Base-by-base conservation (phyloP, 2,888 invertebrate genomes). In the Brachyptera risi region DNA sequence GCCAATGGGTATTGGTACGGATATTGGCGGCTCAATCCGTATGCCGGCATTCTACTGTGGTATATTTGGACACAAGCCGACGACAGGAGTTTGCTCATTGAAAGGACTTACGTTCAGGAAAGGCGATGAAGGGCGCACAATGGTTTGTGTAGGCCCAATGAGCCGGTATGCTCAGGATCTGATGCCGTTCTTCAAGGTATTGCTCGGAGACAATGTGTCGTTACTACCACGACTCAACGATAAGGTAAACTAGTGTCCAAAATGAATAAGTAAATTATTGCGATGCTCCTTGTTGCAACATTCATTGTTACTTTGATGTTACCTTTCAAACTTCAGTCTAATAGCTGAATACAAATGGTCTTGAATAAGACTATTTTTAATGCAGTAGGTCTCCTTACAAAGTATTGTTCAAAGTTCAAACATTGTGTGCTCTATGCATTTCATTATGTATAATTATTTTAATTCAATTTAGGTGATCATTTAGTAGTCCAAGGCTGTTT, bases 11-110 rank as follows among this genome's bases (percentile, higher is more conserved):
- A 77, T 97, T 56, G 95, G 92, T 26, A 88, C 90, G 0, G 98
- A 98, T 73, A 96, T 98, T 69, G 98, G 96, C 13, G 98, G 98
- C 0, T 96, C 96, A 2, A 90, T 93, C 56, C 83, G 98, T 38
- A 92, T 95, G 83, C 96, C 96, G 0, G 85, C 90, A 0, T 92
- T 90, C 73, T 93, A 86, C 78, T 93, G 92, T 76, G 95, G 96
- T 1, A 79, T 95, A 56, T 95, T 87, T 75, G 95, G 90, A 0
- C 86, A 91, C 71, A 92, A 93, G 73, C 87, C 91, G 1, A 86
- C 84, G 0, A 80, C 81, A 58, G 86, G 90, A 0, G 81, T 92
- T 19, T 86, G 83, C 9, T 77, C 82, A 1, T 73, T 81, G 56
- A 77, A 76, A 64, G 86, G 85, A 24, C 71, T 79, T 65, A 83